phyloP scores from a whole-genome alignment of 1,140 invertebrate species.

The Pseudoatta argentina region DNA sequence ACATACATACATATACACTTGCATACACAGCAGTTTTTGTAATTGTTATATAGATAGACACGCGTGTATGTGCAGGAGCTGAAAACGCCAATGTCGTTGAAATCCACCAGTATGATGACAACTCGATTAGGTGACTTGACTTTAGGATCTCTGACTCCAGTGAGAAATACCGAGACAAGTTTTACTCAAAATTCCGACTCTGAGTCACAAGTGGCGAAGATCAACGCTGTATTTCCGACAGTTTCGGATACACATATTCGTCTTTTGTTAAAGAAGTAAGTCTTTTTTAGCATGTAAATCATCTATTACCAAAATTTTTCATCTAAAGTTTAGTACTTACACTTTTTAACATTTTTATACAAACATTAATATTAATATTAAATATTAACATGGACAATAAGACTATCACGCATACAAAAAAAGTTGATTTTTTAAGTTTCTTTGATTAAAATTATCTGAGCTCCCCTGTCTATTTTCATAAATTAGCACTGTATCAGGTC shows the following conservation, averaged over 20 bases:
- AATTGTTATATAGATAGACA: conserved; percentile 5
- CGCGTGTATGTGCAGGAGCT: conserved; percentile 81
- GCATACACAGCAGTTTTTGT: neutral
- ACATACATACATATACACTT: neutral
- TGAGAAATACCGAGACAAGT: conserved; percentile 90
- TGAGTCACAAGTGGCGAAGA: conserved; percentile 92
- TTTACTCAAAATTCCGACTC: conserved; percentile 88
- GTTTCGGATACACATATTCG: conserved; percentile 95
- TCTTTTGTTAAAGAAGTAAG: conserved; percentile 95
- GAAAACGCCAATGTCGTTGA: conserved; percentile 86
- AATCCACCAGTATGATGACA: conserved; percentile 83
- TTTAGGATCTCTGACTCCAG: conserved; percentile 82
- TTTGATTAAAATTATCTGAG: conserved; percentile 11
- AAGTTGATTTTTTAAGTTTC: neutral
- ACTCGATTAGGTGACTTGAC: conserved; percentile 85
- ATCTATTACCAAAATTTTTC: neutral
- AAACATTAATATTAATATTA: conserved; percentile 8
- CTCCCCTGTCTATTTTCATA: conserved; percentile 45
- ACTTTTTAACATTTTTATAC: conserved; percentile 21
- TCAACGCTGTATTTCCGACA: conserved; percentile 96
- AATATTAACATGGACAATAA: neutral
- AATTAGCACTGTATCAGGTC: conserved; percentile 60
- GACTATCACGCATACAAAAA: neutral
- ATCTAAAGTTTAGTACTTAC: conserved; percentile 8
- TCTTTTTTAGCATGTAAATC: conserved; percentile 54